Evolutionary conservation across 2,888 invertebrate species (phyloP).

Genomic region (Leptopilina drosophilae): DNA sequence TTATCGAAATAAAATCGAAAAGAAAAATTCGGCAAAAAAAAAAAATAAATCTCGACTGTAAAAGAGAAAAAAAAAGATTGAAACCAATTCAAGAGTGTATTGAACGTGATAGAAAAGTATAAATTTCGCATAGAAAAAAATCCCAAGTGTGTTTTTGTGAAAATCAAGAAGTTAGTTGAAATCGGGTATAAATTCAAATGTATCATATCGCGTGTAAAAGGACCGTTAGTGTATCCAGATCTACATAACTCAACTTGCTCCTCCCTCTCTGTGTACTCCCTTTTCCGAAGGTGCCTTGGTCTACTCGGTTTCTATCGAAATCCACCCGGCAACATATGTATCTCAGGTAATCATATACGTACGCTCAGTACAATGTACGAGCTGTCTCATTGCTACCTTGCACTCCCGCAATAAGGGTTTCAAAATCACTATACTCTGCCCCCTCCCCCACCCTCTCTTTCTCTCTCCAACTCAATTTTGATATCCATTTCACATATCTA

Average conservation of each 20-base stretch:
- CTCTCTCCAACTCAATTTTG: background rate
- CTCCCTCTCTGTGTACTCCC: slow-evolving; percentile 54
- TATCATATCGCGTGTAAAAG: slow-evolving; percentile 72
- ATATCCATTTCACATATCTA: background rate
- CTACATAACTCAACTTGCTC: slow-evolving; percentile 70
- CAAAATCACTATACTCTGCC: background rate
- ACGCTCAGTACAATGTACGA: slow-evolving; percentile 31
- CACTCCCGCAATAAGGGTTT: slow-evolving; percentile 18
- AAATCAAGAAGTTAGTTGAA: slow-evolving; percentile 60
- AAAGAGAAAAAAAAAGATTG: background rate
- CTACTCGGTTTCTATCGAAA: slow-evolving; percentile 23
- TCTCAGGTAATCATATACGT: slow-evolving; percentile 38
- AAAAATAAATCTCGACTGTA: background rate
- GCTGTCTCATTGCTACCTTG: slow-evolving; percentile 30
- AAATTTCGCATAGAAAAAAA: background rate
- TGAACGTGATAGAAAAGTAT: slow-evolving; percentile 7
- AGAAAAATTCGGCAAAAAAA: too few species aligned
- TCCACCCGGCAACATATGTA: slow-evolving; percentile 31
- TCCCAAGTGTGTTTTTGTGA: background rate
- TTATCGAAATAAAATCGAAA: too few species aligned
- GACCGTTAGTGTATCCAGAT: slow-evolving; percentile 69
- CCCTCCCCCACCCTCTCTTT: background rate
- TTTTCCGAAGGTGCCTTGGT: slow-evolving; percentile 24
- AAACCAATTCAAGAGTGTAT: background rate
- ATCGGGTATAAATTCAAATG: slow-evolving; percentile 69